A percentile compares a stretch with the other conserved stretches of the same genome.
Evolutionary conservation across 1,140 invertebrate genomes (phyloP).

Genomic region (Calephelis virginiensis): DNA sequence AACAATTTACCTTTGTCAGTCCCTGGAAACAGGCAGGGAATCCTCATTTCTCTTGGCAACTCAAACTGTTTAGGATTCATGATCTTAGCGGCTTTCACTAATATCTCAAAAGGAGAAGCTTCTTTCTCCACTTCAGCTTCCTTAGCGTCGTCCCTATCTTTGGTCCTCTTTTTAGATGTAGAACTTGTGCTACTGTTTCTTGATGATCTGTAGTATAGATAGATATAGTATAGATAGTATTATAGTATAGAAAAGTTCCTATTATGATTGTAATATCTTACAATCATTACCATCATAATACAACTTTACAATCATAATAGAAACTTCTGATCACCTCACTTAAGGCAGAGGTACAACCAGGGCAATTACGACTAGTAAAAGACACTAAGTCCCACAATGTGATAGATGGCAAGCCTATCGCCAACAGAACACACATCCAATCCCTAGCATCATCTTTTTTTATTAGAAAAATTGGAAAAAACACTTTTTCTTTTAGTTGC

Average conservation of each 20-base stretch:
- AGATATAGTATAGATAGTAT: too few species aligned
- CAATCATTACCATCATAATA: neutral
- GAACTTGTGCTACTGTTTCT: slow-evolving; percentile 49
- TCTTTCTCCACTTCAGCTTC: slow-evolving; percentile 64
- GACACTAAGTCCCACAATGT: too few species aligned
- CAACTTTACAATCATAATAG: neutral
- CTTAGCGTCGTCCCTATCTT: slow-evolving; percentile 48
- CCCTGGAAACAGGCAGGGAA: slow-evolving; percentile 90
- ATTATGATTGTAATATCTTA: too few species aligned
- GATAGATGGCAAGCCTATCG: too few species aligned
- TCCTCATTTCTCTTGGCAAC: slow-evolving; percentile 87
- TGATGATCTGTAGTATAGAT: slow-evolving; percentile 24
- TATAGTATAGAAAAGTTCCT: too few species aligned
- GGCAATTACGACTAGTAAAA: too few species aligned
- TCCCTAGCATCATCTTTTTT: too few species aligned
- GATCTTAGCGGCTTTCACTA: slow-evolving; percentile 88
- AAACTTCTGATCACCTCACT: too few species aligned
- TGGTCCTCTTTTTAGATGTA: slow-evolving; percentile 42
- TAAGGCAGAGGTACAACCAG: too few species aligned
- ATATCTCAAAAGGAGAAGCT: slow-evolving; percentile 83
- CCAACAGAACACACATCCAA: too few species aligned
- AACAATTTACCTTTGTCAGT: slow-evolving; percentile 82
- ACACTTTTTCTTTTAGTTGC: too few species aligned
- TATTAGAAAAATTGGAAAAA: too few species aligned
- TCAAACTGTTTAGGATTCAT: slow-evolving; percentile 94